phyloP scores from a whole-genome alignment of 2,888 invertebrate genomes.

The Lumbricus terrestris region DNA sequence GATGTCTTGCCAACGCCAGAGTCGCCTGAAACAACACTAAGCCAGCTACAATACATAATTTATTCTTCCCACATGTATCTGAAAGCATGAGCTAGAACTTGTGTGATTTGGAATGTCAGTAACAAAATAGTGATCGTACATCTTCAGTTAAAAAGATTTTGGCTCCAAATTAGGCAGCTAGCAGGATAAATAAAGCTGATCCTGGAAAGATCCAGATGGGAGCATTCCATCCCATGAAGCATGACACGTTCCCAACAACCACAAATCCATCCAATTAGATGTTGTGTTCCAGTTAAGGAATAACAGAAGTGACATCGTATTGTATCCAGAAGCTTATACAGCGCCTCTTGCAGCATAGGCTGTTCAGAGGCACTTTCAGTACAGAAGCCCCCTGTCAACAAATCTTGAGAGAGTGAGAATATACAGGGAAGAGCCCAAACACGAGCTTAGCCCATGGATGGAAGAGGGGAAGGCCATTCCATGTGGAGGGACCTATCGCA shows the following conservation, averaged over 20 bases:
- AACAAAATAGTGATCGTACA: background rate
- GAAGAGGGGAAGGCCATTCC: too few relatives aligned
- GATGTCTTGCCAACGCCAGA: conserved; percentile 98
- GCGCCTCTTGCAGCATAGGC: too few relatives aligned
- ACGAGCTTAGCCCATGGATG: too few relatives aligned
- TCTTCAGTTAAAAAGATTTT: background rate
- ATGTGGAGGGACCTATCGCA: too few relatives aligned
- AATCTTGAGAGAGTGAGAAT: too few relatives aligned
- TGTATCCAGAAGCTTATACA: too few relatives aligned
- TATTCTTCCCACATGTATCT: background rate
- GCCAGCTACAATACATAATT: background rate
- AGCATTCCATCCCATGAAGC: background rate
- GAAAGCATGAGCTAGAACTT: too few relatives aligned
- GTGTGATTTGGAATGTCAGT: too few relatives aligned
- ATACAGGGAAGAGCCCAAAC: too few relatives aligned
- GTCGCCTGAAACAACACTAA: conserved; percentile 64
- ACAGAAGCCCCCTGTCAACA: background rate
- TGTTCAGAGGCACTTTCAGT: too few relatives aligned
- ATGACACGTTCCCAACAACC: background rate
- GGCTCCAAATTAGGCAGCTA: background rate
- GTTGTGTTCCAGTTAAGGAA: background rate
- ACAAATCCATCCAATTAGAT: background rate
- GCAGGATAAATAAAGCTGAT: background rate
- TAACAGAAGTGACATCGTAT: background rate
- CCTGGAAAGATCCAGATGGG: background rate